Evolutionary conservation across 2,888 invertebrate species (phyloP), one percentile per base, ranked within the genome.

Genomic region (Hypercompe scribonia): DNA sequence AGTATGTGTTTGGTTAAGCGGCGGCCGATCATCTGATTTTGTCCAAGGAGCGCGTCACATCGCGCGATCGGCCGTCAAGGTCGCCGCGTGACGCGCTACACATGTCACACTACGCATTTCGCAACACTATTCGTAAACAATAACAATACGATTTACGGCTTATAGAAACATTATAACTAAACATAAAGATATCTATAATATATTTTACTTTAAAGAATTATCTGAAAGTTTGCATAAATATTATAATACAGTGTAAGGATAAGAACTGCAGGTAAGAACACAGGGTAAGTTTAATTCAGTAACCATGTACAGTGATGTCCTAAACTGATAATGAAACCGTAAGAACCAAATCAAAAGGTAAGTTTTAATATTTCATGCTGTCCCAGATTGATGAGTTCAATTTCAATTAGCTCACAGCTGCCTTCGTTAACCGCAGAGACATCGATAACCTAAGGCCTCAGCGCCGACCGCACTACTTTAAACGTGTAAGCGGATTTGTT

Each of bases 41-140:
- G n/a, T 65, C 63, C 65, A 33, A 54, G 39, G 42, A 21, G 61
- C 64, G 50, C 77, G 78, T 71, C 78, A 76, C 76, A 76, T 79
- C 79, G 81, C 77, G 80, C 82, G 79, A 78, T 78, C 80, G 54
- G 31, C 67, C 58, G 63, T 75, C 76, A 84, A 84, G 83, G 84
- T 80, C 82, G 70, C 72, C 50, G 50, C 64, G 73, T 70, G 74
- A 74, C 77, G 75, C 71, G 68, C 71, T 63, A 31, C 63, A 71
- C 34, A 54, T 46, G 33, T 36, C 73, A 36, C 66, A 64, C 78
- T 39, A 39, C 68, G 31, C 58, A 71, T 72, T 65, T 65, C 54
- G n/a, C 5, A 28, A 24, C 24, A 66, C 13, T 39, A 21, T 24
- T 68, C 11, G n/a, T 2, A 61, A n/a, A 70, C 24, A 46, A 69